Evolutionary conservation across 2,888 invertebrate genomes (phyloP), one percentile per base, ranked within the genome.

Genomic region (Drosophila lacicola): DNA sequence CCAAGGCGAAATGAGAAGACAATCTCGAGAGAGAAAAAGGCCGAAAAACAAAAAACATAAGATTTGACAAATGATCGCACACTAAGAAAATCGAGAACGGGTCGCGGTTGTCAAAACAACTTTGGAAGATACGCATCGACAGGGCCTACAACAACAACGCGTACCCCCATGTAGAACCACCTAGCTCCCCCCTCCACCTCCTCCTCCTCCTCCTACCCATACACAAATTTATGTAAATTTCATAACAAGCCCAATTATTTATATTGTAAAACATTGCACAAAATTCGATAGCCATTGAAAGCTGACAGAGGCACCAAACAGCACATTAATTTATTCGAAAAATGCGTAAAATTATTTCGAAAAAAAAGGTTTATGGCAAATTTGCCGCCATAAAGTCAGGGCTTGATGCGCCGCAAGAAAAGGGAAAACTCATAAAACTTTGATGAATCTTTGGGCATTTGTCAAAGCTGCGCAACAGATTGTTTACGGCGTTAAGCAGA

Each of bases 241-340:
- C 70, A 75, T 76, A 79, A 76, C 79, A 70, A 76, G 79, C 47
- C 36, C 75, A 76, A 76, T 79, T 79, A 76, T 79, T 76, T 65
- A 78, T 55, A 57, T 36, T 45, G 55, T 63, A 42, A 60, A 63
- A 75, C 78, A 69, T 74, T 75, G 79, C 79, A 75, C 79, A 75
- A 78, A 78, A 46, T 56, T 68, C 34, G 74, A 58, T 55, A 57
- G 41, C 45, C 54, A 54, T 39, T 53, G 60, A 53, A 66, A 73
- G 69, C 19, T 61, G 1, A 5, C 6, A 21, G 2, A 19, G 50
- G 29, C 36, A 19, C 29, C 36, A 50, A 37, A 25, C 25, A 54
- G 39, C 50, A 29, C 74, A 67, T 56, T 56, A 64, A 78, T 78
- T 74, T 74, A 73, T 67, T 33, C 78, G 25, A 13, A 42, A 57